Evolutionary conservation across 2,888 invertebrate species (phyloP), one percentile per base, ranked within the genome.

Genomic region (Epicampocera succincta): DNA sequence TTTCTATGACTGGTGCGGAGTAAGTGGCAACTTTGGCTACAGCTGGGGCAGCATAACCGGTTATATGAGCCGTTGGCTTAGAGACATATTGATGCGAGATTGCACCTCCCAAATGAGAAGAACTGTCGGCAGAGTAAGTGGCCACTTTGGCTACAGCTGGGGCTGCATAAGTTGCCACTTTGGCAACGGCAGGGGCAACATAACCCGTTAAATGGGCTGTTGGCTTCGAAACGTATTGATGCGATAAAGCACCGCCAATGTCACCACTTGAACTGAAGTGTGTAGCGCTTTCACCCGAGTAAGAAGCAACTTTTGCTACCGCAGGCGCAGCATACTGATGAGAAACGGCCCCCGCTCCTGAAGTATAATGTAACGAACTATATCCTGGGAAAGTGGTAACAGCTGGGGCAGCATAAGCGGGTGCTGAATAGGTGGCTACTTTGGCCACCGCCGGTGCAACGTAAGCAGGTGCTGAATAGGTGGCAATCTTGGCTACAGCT

Each of bases 41-140:
- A 44, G 78, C 82, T n/a, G 86, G 84, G 2, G 81, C 58, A 15
- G 63, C 69, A 78, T 80, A 78, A 2, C 75, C 56, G 4, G 78
- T 91, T 4, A 92, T 91, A 0, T 92, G 92, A 0, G 92, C 81
- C 0, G 85, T 6, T 77, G 84, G 84, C 13, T 79, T 85, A 4
- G 86, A 85, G 0, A 87, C 85, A 68, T 85, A 85, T n/a, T 87
- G 87, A 69, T 87, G 86, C 0, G 87, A 86, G 8, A 84, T 56
- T 0, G 84, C 87, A 2, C 74, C 56, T 11, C 74, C 68, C 19
- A 82, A 84, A 2, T 82, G 73, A 8, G 72, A 17, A 0, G 60
- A 68, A 33, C 69, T 79, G 17, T 21, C 65, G 8, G 33, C 74
- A 0, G 84, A 71, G 25, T 80, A 75, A 3, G 58, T 12, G 11